These are phyloP conservation scores for Cyprinella venusta DNA, from an alignment of 2,797 vertebrate species.

Conservation along the genomic window DNA sequence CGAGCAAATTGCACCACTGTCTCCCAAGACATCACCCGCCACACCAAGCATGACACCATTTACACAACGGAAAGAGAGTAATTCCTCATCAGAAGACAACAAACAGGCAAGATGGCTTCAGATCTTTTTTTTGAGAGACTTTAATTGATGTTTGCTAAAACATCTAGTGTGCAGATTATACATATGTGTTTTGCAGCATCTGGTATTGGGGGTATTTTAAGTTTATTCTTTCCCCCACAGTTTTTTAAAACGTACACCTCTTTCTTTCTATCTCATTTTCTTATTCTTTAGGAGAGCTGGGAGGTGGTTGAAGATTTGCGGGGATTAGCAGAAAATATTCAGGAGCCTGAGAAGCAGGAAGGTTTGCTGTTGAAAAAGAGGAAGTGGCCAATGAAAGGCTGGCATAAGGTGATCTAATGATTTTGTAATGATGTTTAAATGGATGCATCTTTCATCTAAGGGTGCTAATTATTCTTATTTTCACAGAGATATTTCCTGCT, in stretches of 20 bases:
- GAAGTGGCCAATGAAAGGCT: slow-evolving; percentile 99
- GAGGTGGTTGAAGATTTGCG: slow-evolving; percentile 93
- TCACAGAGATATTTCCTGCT: slow-evolving; percentile 92
- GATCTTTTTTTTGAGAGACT: not conserved
- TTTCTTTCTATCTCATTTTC: not conserved
- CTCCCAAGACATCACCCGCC: slow-evolving; percentile 4
- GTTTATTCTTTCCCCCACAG: not conserved
- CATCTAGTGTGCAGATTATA: not conserved
- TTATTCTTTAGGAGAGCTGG: slow-evolving; percentile 89
- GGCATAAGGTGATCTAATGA: slow-evolving; percentile 90
- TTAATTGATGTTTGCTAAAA: not conserved
- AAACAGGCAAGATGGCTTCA: slow-evolving; percentile 35
- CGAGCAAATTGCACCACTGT: slow-evolving; percentile 14
- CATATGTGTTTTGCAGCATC: not conserved
- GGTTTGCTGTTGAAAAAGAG: slow-evolving; percentile 94
- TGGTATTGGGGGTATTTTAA: not conserved
- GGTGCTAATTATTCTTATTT: not conserved
- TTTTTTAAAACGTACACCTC: not conserved
- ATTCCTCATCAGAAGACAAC: slow-evolving; percentile 30
- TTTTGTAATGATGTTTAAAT: not conserved
- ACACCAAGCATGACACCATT: slow-evolving; percentile 2
- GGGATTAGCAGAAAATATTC: slow-evolving; percentile 81
- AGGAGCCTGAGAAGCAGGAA: slow-evolving; percentile 88
- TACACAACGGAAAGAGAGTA: slow-evolving; percentile 44
- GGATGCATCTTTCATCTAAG: not conserved